These are phyloP conservation scores for Zoanthus sansibaricus DNA, from an alignment of 92 coral and sea anemone genomes.

Conservation along the genomic window DNA sequence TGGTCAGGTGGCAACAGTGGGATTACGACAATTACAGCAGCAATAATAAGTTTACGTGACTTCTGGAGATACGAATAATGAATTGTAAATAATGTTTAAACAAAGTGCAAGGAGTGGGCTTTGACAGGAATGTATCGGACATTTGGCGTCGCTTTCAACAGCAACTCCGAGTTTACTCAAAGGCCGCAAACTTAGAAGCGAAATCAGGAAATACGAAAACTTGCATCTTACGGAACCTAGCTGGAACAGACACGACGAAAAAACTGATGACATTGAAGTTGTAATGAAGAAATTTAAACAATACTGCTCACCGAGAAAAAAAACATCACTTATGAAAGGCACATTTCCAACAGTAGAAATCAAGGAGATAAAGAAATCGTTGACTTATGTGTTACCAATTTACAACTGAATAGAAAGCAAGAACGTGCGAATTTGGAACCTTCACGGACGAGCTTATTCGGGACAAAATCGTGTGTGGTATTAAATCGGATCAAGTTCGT, in stretches of 20 bases:
- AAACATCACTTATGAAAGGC: conserved; percentile 30
- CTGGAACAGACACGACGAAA: conserved; percentile 34
- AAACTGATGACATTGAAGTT: conserved; percentile 24
- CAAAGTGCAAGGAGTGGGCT: conserved; percentile 41
- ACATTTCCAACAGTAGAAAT: conserved; percentile 34
- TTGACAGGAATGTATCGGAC: conserved; percentile 45
- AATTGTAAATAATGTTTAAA: not conserved
- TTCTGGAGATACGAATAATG: too few relatives aligned
- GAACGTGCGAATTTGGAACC: conserved; percentile 26
- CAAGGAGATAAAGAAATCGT: conserved; percentile 20
- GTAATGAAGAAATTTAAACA: conserved; percentile 34
- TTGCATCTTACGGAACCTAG: conserved; percentile 24
- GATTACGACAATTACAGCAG: too few relatives aligned
- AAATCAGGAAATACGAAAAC: conserved; percentile 24
- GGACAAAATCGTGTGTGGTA: conserved; percentile 45
- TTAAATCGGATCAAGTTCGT: conserved; percentile 40
- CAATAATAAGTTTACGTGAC: too few relatives aligned
- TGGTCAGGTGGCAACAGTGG: too few relatives aligned
- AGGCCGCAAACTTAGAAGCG: conserved; percentile 22
- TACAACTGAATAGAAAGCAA: conserved; percentile 39
- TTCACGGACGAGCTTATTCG: conserved; percentile 39
- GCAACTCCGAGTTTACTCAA: conserved; percentile 13
- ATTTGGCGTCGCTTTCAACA: conserved; percentile 41
- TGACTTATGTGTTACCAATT: conserved; percentile 34
- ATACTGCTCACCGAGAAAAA: conserved; percentile 28